Percentiles rank a stretch among this genome's conserved stretches.
phyloP scores from a whole-genome alignment of 1,140 invertebrate genomes.

The Maconellicoccus hirsutus region DNA sequence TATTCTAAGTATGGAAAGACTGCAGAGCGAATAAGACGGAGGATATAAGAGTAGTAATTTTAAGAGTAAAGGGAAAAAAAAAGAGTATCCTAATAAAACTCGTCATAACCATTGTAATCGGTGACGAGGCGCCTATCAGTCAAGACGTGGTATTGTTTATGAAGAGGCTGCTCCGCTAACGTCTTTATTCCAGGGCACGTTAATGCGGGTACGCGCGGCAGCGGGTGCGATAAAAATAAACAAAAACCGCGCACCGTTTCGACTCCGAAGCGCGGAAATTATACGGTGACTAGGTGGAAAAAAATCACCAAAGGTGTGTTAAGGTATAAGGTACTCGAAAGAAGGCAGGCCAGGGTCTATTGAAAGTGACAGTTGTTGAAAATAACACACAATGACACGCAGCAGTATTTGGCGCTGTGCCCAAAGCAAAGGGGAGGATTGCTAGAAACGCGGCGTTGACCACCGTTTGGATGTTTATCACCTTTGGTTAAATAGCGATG shows the following conservation, averaged over 20 bases:
- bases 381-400: conserved; percentile 2
- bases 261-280: background rate
- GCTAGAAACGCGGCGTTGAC: background rate
- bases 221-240: background rate
- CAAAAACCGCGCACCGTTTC: background rate
- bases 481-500: background rate
- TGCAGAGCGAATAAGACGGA: no score
- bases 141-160: background rate
- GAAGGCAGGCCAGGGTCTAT: background rate
- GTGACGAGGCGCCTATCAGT: background rate
- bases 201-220: background rate
- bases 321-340: no score
- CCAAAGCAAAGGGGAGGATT: no score
- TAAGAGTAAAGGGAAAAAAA: no score
- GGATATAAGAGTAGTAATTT: no score
- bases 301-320: background rate
- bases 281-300: background rate
- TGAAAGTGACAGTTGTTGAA: conserved; percentile 8
- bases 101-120: no score
- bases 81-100: no score
- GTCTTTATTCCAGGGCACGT: background rate
- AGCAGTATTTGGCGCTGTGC: no score
- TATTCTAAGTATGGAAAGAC: no score
- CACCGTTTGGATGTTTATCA: conserved; percentile 1
- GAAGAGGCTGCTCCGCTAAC: background rate